Conservation (phyloP, 2,113 vertebrate species). For the Sylvicapra grimmia region DNA sequence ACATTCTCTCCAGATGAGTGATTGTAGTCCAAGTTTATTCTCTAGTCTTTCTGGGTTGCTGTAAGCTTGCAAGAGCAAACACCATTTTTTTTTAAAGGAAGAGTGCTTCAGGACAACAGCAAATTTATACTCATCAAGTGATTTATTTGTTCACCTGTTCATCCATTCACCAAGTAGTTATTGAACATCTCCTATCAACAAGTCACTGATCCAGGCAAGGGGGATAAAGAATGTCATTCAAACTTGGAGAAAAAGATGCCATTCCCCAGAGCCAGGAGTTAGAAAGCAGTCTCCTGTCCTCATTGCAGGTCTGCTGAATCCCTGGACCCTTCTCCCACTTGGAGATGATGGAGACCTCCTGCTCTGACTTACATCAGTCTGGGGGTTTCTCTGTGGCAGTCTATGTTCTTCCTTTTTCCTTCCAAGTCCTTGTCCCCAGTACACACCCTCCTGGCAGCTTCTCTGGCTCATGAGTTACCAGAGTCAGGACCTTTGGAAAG, state of each 20-base stretch:
- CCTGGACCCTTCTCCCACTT: accelerated
- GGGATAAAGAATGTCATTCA: background rate
- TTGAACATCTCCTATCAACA: background rate
- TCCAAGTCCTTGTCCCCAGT: background rate
- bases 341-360: background rate
- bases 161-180: background rate
- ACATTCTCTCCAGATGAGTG: background rate
- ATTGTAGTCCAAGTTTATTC: background rate
- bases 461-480: background rate
- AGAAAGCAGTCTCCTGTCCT: background rate
- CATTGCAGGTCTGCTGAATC: background rate
- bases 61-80: background rate
- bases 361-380: background rate
- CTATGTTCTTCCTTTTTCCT: background rate
- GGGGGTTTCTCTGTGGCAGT: background rate
- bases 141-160: background rate
- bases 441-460: background rate
- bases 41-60: background rate
- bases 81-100: background rate
- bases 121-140: background rate
- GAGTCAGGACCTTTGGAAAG: background rate
- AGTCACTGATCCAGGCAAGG: background rate
- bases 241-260: background rate
- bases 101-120: background rate
- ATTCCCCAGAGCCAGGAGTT: background rate